phyloP scores from a whole-genome alignment of 2,888 invertebrate species.

The Cheilosia urbana region DNA sequence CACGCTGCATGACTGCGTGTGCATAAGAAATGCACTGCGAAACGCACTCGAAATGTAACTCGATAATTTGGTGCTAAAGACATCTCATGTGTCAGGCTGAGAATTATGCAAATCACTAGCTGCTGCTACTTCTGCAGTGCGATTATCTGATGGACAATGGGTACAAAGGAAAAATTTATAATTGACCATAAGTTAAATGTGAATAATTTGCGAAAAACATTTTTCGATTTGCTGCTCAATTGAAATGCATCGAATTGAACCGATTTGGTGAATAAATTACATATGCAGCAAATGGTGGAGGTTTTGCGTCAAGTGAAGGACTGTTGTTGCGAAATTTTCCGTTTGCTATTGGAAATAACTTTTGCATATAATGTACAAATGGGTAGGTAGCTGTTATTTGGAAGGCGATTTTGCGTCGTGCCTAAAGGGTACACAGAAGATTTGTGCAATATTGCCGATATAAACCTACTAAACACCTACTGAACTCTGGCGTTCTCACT shows the following conservation, averaged over 20 bases:
- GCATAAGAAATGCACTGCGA: conserved; percentile 32
- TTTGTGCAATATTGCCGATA: too few species aligned
- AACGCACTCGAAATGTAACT: conserved; percentile 57
- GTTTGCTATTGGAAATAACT: neutral
- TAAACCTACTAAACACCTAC: too few species aligned
- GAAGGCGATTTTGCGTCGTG: neutral
- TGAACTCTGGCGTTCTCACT: too few species aligned
- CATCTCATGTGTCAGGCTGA: conserved; percentile 17
- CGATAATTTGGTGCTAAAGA: conserved; percentile 40
- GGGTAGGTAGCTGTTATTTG: neutral
- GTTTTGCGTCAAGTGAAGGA: conserved; percentile 7
- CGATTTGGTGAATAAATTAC: conserved; percentile 17
- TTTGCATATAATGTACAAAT: neutral
- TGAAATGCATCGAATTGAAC: conserved; percentile 7
- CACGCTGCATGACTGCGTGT: conserved; percentile 53
- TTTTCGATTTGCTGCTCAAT: neutral
- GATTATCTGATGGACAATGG: conserved; percentile 26
- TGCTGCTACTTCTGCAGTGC: conserved; percentile 12
- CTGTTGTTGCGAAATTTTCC: conserved; percentile 8
- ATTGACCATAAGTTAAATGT: neutral
- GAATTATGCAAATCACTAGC: conserved; percentile 65
- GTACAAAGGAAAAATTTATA: neutral
- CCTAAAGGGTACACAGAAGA: too few species aligned
- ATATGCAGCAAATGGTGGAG: conserved; percentile 1
- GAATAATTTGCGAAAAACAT: neutral